These are phyloP conservation scores for Ommatoiulus sabulosus DNA, from an alignment of 2,888 invertebrate species.

Conservation along the genomic window DNA sequence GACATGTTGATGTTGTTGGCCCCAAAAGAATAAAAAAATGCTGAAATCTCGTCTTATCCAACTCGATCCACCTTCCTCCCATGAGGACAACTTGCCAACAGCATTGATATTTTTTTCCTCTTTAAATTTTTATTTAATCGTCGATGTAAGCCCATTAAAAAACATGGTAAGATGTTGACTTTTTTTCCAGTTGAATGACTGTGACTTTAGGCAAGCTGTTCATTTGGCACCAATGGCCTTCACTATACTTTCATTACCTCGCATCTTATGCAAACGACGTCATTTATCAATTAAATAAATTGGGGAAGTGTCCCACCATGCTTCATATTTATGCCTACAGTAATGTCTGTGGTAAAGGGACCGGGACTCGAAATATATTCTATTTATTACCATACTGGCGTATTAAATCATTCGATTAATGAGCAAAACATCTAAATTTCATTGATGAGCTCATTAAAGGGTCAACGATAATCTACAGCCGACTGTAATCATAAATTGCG, in stretches of 20 bases:
- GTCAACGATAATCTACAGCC: background rate
- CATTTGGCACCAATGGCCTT: background rate
- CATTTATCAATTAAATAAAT: constrained; percentile 42
- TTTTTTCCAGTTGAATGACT: background rate
- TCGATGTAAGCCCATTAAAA: constrained; percentile 23
- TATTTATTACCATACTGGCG: background rate
- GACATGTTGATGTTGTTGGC: background rate
- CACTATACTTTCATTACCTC: background rate
- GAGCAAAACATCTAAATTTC: background rate
- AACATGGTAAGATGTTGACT: background rate
- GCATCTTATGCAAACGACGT: constrained; percentile 6
- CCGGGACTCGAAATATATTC: background rate
- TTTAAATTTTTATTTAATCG: background rate
- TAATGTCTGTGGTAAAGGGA: background rate
- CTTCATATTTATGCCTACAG: background rate
- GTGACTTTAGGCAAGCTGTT: background rate
- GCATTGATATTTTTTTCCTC: background rate
- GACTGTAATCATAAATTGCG: background rate
- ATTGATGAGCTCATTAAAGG: background rate
- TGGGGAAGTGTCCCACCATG: background rate
- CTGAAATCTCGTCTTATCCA: constrained; percentile 35
- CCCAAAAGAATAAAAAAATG: background rate
- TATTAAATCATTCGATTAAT: background rate
- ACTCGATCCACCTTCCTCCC: background rate
- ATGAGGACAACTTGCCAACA: constrained; percentile 3